These are phyloP conservation scores for Drosophila lini DNA, from an alignment of 1,140 invertebrate species.

Conservation along the genomic window DNA sequence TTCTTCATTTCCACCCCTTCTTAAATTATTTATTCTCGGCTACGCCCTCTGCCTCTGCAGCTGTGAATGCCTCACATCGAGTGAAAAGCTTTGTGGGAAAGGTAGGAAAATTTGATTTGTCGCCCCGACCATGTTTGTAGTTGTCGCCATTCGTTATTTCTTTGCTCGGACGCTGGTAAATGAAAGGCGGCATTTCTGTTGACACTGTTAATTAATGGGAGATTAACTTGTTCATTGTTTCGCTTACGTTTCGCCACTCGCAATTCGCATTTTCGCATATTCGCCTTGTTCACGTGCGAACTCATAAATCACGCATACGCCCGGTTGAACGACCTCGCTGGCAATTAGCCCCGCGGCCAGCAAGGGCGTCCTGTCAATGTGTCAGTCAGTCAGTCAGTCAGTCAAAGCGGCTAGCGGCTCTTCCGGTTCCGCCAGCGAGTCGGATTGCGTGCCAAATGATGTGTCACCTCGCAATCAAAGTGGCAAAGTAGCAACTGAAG, in stretches of 20 bases:
- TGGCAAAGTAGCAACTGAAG: conserved; percentile 27
- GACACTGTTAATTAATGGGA: conserved; percentile 77
- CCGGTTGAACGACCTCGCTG: conserved; percentile 73
- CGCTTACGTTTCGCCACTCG: conserved; percentile 14
- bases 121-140: conserved; percentile 7
- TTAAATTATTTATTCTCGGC: not conserved
- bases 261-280: conserved; percentile 1
- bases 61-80: conserved; percentile 13
- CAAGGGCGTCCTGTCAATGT: conserved; percentile 41
- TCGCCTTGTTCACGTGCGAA: conserved; percentile 45
- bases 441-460: conserved; percentile 74
- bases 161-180: conserved; percentile 40
- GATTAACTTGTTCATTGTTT: conserved; percentile 67
- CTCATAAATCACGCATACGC: conserved; percentile 77
- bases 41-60: conserved; percentile 2
- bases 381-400: conserved; percentile 41
- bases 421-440: conserved; percentile 54
- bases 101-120: conserved; percentile 26
- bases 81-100: conserved; percentile 9
- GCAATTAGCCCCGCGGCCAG: conserved; percentile 59
- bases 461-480: conserved; percentile 61
- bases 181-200: conserved; percentile 69
- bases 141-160: conserved; percentile 26
- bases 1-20: not conserved
- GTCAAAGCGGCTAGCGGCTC: conserved; percentile 22